Base-by-base conservation (phyloP, 2,797 vertebrate genomes). In the Acanthurus tractus region DNA sequence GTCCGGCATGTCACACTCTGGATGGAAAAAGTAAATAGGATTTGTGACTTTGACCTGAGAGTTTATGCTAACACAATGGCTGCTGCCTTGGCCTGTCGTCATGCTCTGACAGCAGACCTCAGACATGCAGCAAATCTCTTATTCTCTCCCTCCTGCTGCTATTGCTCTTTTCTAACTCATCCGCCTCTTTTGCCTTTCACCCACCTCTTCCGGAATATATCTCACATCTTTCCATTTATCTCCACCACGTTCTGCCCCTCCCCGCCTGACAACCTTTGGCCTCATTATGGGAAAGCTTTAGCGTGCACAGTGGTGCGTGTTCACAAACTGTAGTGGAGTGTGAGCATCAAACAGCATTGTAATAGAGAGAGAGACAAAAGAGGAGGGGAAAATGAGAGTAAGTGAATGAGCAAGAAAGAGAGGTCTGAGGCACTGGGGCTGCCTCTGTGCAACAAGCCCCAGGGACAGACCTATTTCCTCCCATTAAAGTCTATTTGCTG, bases 401-500 rank as follows among this genome's bases (percentile, higher is more conserved):
- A 83, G 70, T 49, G 78, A 89, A 70, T 70, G 76, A 66, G 68
- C 6, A 25, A 82, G 69, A 6, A 53, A 64, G 22, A 74, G 52
- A 73, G 82, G 69, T 78, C 59, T 74, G 61, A 90, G 66, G 76
- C 74, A 34, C 29, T 44, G 45, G 46, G 75, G 67, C 74, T 86
- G 86, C 72, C 66, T 81, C 71, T 48, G 62, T 64, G 80, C 71
- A 81, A 78, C 57, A 78, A 86, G 84, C 89, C 86, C 89, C 25
- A 65, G 91, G 86, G 91, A 90, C 58, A 79, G 57, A 70, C 67
- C 75, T 76, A 90, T 93, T 94, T 93, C 90, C 88, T 90, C 83
- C 91, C 90, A 92, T 93, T 94, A 94, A 91, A 84, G 70, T 89
- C 83, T 81, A 87, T 92, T 89, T 92, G 84, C 89, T 76, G 70